Evolutionary conservation across 2,113 vertebrate genomes (phyloP).

Genomic region (Dendropsophus ebraccatus): DNA sequence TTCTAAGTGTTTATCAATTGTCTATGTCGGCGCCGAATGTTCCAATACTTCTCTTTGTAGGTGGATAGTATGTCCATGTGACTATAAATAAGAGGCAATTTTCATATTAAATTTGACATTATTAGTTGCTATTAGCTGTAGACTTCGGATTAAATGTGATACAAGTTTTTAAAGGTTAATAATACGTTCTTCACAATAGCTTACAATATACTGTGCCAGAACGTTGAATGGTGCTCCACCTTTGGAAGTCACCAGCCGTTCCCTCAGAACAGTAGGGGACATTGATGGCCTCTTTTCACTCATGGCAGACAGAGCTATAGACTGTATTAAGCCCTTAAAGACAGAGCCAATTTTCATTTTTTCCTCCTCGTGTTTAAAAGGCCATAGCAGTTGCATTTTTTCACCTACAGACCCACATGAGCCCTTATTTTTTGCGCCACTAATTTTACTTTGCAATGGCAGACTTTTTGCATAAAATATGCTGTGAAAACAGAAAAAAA

Average conservation of each 20-base stretch:
- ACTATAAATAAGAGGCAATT: background rate
- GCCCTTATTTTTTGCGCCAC: too few relatives aligned
- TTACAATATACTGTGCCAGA: background rate
- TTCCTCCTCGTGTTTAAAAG: too few relatives aligned
- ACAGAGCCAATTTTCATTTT: too few relatives aligned
- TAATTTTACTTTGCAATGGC: too few relatives aligned
- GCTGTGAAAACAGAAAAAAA: too few relatives aligned
- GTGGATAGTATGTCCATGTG: background rate
- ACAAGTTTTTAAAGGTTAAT: background rate
- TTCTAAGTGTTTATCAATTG: background rate
- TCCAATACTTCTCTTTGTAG: background rate
- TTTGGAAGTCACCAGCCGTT: too few relatives aligned
- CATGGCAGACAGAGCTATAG: background rate
- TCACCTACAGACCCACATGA: too few relatives aligned
- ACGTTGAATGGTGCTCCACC: background rate
- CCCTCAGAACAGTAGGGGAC: background rate
- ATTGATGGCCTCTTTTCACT: background rate
- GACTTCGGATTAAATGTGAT: background rate
- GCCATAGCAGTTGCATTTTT: too few relatives aligned
- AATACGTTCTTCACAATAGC: background rate
- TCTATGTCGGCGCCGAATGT: background rate
- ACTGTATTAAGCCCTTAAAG: too few relatives aligned
- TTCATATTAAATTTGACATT: conserved; percentile 32
- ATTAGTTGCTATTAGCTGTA: background rate
- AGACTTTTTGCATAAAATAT: too few relatives aligned